phyloP scores from a whole-genome alignment of 2,888 invertebrate species.

The Hypomecis atomaria region DNA sequence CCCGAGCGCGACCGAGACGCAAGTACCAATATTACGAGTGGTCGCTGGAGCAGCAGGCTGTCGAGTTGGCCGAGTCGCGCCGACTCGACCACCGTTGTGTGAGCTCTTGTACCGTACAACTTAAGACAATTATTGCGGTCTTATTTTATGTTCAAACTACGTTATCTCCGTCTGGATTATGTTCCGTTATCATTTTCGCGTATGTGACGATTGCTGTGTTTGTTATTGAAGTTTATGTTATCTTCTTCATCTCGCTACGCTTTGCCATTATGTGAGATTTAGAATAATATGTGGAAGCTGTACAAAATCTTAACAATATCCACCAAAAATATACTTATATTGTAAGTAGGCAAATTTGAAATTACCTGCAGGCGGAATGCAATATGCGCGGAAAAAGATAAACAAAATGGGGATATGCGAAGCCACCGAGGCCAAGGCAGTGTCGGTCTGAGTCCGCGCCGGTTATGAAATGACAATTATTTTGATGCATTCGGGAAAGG shows the following conservation, averaged over 20 bases:
- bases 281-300: conserved; percentile 82
- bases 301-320: conserved; percentile 51
- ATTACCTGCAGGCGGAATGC: neutral
- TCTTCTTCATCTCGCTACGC: conserved; percentile 25
- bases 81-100: conserved; percentile 7
- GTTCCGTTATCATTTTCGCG: conserved; percentile 10
- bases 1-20: neutral
- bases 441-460: conserved; percentile 28
- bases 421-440: neutral
- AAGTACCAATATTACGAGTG: conserved; percentile 3
- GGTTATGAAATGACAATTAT: conserved; percentile 63
- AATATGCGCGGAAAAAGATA: neutral
- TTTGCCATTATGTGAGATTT: conserved; percentile 73
- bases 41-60: conserved; percentile 1
- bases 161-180: conserved; percentile 14
- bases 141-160: conserved; percentile 25
- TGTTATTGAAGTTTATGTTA: conserved; percentile 11
- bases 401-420: neutral
- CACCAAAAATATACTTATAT: conserved; percentile 14
- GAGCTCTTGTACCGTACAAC: conserved; percentile 10
- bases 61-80: neutral
- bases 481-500: conserved; percentile 62
- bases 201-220: conserved; percentile 18
- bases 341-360: neutral
- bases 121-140: neutral